phyloP scores from a whole-genome alignment of 1,140 invertebrate species.

The Holcopasites calliopsidis region DNA sequence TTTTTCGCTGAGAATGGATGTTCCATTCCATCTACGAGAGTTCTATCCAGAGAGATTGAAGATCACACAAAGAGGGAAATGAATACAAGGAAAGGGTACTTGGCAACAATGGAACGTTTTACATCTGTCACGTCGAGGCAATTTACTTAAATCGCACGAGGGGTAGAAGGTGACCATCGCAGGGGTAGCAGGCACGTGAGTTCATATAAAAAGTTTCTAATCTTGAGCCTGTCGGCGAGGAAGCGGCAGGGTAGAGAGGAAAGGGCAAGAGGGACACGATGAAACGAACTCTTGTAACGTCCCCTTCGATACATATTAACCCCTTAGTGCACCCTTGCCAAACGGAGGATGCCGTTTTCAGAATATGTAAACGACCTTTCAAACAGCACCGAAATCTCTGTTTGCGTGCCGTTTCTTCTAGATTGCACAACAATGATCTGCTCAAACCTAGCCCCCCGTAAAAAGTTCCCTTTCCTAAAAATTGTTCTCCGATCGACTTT shows the following conservation, averaged over 20 bases:
- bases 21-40: not conserved
- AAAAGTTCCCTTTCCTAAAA: not conserved
- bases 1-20: not conserved
- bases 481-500: not conserved
- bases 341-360: conserved; percentile 7
- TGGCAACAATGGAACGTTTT: conserved; percentile 1
- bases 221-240: conserved; percentile 48
- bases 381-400: conserved; percentile 14
- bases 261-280: conserved; percentile 19
- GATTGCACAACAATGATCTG: not conserved
- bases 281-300: conserved; percentile 48
- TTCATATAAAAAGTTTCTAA: conserved; percentile 63
- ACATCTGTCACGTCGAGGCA: conserved; percentile 37
- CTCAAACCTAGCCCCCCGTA: not conserved
- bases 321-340: conserved; percentile 40
- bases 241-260: conserved; percentile 22
- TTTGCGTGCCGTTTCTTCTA: not conserved
- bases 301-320: conserved; percentile 54
- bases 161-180: conserved; percentile 23
- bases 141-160: conserved; percentile 21
- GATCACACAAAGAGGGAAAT: not conserved
- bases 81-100: conserved; percentile 24
- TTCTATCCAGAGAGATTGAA: not conserved
- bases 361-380: conserved; percentile 44
- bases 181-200: conserved; percentile 42